Conservation (phyloP, 2,113 vertebrate species). For the Micromys minutus region DNA sequence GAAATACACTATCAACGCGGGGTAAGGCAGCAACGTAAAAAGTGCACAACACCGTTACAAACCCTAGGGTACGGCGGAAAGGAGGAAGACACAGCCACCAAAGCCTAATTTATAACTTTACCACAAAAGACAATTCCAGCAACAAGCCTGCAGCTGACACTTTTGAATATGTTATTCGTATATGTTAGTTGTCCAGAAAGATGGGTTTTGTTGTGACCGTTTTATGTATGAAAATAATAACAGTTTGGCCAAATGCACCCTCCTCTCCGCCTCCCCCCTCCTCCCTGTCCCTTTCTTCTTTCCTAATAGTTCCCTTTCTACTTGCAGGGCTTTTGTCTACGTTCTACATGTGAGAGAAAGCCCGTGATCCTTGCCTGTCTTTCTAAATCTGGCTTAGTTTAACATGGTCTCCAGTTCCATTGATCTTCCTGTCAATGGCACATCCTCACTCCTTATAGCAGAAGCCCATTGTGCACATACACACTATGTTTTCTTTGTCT, state of each 20-base stretch:
- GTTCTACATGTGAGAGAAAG: neutral
- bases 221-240: neutral
- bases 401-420: neutral
- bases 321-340: neutral
- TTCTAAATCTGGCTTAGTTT: neutral
- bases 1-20: neutral
- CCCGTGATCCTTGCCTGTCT: too few species aligned
- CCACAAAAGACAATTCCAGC: neutral
- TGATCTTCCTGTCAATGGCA: neutral
- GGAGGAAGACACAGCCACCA: neutral
- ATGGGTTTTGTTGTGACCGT: neutral
- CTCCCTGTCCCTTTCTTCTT: neutral
- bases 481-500: neutral
- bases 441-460: neutral
- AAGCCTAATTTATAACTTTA: slow-evolving; percentile 1
- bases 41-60: neutral
- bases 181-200: neutral
- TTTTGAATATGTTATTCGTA: neutral
- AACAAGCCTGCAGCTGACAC: neutral
- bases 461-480: neutral
- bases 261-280: neutral
- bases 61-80: neutral
- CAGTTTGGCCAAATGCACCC: neutral
- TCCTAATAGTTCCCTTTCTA: neutral
- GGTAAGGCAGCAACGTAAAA: neutral